Evolutionary conservation across 2,888 invertebrate species (phyloP).

Genomic region (Drosophila engyochracea): DNA sequence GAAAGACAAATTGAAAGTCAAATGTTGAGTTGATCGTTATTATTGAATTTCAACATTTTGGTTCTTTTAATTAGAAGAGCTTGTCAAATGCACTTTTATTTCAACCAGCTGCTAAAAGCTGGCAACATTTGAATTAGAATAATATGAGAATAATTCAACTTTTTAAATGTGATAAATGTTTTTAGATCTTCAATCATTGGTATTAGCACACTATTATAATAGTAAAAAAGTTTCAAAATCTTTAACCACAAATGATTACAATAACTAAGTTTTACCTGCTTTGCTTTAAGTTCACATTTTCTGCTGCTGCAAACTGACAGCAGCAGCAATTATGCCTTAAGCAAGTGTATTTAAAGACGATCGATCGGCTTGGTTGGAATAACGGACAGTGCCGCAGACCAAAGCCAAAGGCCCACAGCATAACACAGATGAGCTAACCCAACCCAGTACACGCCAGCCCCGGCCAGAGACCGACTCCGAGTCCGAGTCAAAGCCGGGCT

Average conservation of each 20-base stretch:
- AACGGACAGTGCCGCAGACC: slow-evolving; percentile 17
- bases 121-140: neutral
- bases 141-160: neutral
- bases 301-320: slow-evolving; percentile 31
- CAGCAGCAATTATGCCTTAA: slow-evolving; percentile 47
- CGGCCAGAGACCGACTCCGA: neutral
- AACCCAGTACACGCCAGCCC: slow-evolving; percentile 10
- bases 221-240: neutral
- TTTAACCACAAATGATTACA: neutral
- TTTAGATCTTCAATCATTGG: too few species aligned
- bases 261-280: neutral
- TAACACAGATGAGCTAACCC: slow-evolving; percentile 31
- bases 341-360: slow-evolving; percentile 51
- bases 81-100: neutral
- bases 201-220: neutral
- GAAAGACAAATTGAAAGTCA: neutral
- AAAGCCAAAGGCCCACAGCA: slow-evolving; percentile 21
- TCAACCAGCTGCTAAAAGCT: neutral
- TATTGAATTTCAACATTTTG: neutral
- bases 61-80: neutral
- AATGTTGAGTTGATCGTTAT: neutral
- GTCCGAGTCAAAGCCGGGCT: slow-evolving; percentile 11
- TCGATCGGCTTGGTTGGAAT: slow-evolving; percentile 24
- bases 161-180: neutral
- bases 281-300: slow-evolving; percentile 12